These are phyloP conservation scores for Atrichornis clamosus DNA, from an alignment of 2,113 vertebrate species.

Conservation along the genomic window DNA sequence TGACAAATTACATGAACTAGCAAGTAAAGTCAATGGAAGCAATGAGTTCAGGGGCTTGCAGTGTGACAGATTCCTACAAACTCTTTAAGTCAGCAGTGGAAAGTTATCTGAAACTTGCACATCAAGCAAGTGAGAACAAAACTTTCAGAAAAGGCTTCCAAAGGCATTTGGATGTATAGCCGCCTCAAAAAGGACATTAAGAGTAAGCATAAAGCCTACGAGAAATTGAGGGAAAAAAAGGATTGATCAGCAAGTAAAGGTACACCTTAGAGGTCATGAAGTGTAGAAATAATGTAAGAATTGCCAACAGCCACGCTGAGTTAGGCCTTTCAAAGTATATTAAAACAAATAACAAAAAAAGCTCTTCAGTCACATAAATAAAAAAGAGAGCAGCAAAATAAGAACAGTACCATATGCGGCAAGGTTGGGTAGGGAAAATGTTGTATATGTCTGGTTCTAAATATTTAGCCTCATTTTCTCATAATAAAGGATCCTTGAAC, in stretches of 20 bases:
- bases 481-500: background rate
- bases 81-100: slow-evolving; percentile 46
- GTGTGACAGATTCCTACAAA: slow-evolving; percentile 26
- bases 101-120: slow-evolving; percentile 53
- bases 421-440: background rate
- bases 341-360: slow-evolving; percentile 51
- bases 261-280: slow-evolving; percentile 28
- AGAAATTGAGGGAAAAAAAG: slow-evolving; percentile 35
- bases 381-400: background rate
- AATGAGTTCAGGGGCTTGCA: slow-evolving; percentile 17
- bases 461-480: background rate
- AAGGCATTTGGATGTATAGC: slow-evolving; percentile 50
- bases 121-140: slow-evolving; percentile 46
- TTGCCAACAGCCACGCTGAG: slow-evolving; percentile 46
- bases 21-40: slow-evolving; percentile 2
- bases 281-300: slow-evolving; percentile 49
- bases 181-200: slow-evolving; percentile 30
- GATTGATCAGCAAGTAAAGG: slow-evolving; percentile 58
- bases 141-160: slow-evolving; percentile 49
- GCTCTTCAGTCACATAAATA: slow-evolving; percentile 27
- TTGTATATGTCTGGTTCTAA: background rate
- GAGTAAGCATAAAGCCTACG: slow-evolving; percentile 37
- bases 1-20: slow-evolving; percentile 22
- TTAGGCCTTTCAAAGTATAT: slow-evolving; percentile 49
- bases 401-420: background rate